Conservation (phyloP, 2,888 invertebrate species). For the Trichopria drosophilae region DNA sequence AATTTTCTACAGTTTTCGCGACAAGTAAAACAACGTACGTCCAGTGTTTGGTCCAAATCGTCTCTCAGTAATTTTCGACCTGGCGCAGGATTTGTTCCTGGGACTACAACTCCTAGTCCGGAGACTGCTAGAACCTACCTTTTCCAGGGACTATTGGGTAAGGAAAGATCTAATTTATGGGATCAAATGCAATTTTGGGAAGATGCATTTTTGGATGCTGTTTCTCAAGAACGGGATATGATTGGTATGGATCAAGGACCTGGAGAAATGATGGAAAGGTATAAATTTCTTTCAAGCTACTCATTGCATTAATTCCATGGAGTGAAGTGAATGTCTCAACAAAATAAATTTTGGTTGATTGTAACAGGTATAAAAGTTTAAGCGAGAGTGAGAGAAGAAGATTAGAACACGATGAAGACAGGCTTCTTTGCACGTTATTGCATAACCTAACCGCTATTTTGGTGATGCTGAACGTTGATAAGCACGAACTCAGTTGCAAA, state of each 20-base stretch:
- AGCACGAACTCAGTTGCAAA: slow-evolving; percentile 83
- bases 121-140: slow-evolving; percentile 88
- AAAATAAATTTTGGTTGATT: slow-evolving; percentile 7
- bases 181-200: slow-evolving; percentile 99
- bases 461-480: slow-evolving; percentile 87
- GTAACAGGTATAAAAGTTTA: slow-evolving; percentile 76
- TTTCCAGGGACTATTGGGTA: slow-evolving; percentile 74
- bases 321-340: too few species aligned
- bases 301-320: too few species aligned
- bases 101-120: slow-evolving; percentile 84
- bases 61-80: slow-evolving; percentile 84
- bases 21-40: slow-evolving; percentile 76
- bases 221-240: slow-evolving; percentile 96
- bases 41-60: slow-evolving; percentile 93
- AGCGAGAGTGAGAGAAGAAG: slow-evolving; percentile 92
- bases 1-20: slow-evolving; percentile 64
- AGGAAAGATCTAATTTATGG: slow-evolving; percentile 88
- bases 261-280: slow-evolving; percentile 96
- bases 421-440: slow-evolving; percentile 89
- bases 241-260: slow-evolving; percentile 99
- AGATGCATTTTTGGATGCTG: slow-evolving; percentile 96
- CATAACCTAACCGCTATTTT: slow-evolving; percentile 96
- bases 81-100: slow-evolving; percentile 81
- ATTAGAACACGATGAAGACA: slow-evolving; percentile 96
- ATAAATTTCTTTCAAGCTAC: neutral